Base-by-base conservation (phyloP, 2,797 vertebrate genomes). In the Leontopithecus rosalia region DNA sequence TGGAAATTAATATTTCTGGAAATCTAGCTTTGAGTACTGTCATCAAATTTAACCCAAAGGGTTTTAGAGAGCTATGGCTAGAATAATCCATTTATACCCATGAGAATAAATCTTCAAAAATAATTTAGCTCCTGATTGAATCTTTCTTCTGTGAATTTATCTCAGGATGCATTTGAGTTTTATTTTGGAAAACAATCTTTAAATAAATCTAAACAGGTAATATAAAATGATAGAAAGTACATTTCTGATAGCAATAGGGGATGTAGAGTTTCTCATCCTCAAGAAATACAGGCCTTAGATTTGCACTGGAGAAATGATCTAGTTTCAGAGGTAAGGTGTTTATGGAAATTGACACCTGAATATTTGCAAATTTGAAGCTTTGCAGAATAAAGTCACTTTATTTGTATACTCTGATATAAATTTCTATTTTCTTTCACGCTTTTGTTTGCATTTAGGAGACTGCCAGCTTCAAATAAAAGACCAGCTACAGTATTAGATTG, bases 101-200 rank as follows among this genome's bases (percentile, higher is more conserved):
- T 57, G 33, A 95, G 24, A 26, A 90, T 50, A 87, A 86, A 64
- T 57, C 81, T 90, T n/a, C 73, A 30, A 86, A 95, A 73, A 88
- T 84, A 50, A 89, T 55, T 92, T 81, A 57, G 22, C 39, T 91
- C 28, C 46, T 76, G 55, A 90, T 67, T 52, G 55, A 90, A 77
- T 86, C 58, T 94, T 94, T 81, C 17, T 86, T 41, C 75, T 89
- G 46, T 96, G 82, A 86, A 90, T 89, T 91, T 95, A 52, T 64
- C 67, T 91, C n/a, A 13, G 48, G 55, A 75, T 92, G 17, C 15
- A 46, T 70, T 75, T 79, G 39, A 30, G 33, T 72, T 96, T 93
- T 89, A 89, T 92, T 97, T 96, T 91, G 33, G 76, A 77, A 96
- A 94, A 43, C 57, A 81, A 84, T 91, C 64, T 96, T 96, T 96